Evolutionary conservation across 2,797 vertebrate species (phyloP).

Genomic region (Arremon brunneinucha): DNA sequence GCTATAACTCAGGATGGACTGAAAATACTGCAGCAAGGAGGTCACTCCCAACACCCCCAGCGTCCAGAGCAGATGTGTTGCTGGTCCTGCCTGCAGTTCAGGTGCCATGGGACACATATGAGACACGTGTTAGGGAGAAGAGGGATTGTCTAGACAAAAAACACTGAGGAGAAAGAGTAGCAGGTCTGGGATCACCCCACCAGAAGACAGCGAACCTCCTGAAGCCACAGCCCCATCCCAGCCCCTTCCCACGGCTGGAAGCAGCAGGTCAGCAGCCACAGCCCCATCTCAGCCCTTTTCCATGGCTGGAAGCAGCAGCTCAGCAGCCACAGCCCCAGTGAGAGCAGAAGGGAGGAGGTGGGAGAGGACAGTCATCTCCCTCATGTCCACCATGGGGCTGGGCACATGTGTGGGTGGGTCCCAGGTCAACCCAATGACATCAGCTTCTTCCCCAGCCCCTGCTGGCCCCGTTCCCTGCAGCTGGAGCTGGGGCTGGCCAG

Average conservation of each 20-base stretch:
- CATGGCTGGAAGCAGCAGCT: background rate
- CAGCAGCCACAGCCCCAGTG: background rate
- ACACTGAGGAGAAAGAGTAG: background rate
- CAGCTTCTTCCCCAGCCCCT: constrained; percentile 22
- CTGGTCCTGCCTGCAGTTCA: background rate
- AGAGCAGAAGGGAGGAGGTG: constrained; percentile 17
- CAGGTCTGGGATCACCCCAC: background rate
- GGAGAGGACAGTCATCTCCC: constrained; percentile 27
- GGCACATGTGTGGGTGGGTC: constrained; percentile 18
- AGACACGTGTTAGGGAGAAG: fast-evolving
- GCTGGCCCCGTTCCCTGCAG: background rate
- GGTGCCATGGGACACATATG: background rate
- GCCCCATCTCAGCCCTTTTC: background rate
- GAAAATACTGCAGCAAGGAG: background rate
- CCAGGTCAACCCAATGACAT: constrained; percentile 59
- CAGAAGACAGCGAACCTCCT: no score
- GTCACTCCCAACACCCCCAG: background rate
- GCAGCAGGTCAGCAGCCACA: background rate
- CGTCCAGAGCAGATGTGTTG: background rate
- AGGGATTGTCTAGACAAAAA: background rate
- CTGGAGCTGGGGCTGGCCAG: constrained; percentile 24
- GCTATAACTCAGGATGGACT: background rate
- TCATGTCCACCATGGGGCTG: background rate
- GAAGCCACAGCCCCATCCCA: background rate
- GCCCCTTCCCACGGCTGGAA: background rate